These are phyloP conservation scores for Threskiornis aethiopicus DNA, from an alignment of 2,797 vertebrate genomes.

Conservation along the genomic window DNA sequence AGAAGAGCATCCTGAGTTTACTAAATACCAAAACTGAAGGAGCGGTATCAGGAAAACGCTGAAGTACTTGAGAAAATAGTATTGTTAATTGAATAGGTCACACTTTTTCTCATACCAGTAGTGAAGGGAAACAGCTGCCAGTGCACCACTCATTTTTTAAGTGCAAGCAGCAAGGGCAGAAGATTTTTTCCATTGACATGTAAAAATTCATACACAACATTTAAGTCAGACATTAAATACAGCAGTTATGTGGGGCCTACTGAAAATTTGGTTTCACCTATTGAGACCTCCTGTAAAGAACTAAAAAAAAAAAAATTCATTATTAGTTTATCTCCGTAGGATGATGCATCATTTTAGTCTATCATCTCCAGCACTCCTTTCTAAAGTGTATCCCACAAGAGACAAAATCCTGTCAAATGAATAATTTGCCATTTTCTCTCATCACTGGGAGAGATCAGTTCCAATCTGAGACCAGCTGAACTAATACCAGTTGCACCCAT, in stretches of 20 bases:
- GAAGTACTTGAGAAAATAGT: not conserved
- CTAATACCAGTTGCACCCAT: not conserved
- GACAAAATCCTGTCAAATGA: not conserved
- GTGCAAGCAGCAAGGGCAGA: not conserved
- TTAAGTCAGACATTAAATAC: not conserved
- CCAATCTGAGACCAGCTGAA: not conserved
- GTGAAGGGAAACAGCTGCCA: not conserved
- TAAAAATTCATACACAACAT: not conserved
- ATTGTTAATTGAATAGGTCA: not conserved
- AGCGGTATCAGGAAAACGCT: not conserved
- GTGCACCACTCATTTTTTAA: not conserved
- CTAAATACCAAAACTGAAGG: not conserved
- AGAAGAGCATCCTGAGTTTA: not conserved
- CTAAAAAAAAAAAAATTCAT: not conserved
- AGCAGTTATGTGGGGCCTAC: not conserved
- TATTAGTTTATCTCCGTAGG: not conserved
- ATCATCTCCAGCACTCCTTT: not conserved
- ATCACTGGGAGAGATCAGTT: not conserved
- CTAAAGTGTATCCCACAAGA: not conserved
- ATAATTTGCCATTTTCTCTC: not conserved
- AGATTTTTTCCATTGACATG: not conserved
- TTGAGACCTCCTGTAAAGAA: not conserved
- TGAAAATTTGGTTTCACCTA: not conserved
- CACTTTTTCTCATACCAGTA: not conserved
- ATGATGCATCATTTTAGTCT: not conserved